These are phyloP conservation scores for Flexamia atlantica DNA, from an alignment of 2,888 invertebrate species.

Conservation along the genomic window DNA sequence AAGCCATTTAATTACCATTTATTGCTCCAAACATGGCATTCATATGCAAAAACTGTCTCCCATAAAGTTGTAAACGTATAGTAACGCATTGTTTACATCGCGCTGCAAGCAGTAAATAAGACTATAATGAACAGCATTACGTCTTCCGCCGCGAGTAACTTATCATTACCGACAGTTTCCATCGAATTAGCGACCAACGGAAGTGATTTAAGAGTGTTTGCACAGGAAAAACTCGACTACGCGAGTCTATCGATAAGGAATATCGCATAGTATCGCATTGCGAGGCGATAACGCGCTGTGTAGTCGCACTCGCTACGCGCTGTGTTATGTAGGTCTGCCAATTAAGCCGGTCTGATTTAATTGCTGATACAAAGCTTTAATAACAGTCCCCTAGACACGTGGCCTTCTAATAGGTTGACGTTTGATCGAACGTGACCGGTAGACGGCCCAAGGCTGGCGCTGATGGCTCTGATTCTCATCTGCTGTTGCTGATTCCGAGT, in stretches of 20 bases:
- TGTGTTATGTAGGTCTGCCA: constrained; percentile 53
- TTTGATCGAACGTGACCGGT: constrained; percentile 57
- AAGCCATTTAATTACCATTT: constrained; percentile 30
- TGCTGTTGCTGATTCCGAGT: background rate
- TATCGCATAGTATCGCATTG: background rate
- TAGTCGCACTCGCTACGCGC: background rate
- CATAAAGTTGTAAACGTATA: background rate
- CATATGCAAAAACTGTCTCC: background rate
- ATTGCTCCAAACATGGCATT: background rate
- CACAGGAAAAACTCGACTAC: background rate
- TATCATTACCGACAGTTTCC: constrained; percentile 30
- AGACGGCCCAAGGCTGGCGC: constrained; percentile 23
- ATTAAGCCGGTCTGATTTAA: constrained; percentile 53
- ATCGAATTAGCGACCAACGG: background rate
- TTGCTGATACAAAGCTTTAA: constrained; percentile 59
- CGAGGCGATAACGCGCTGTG: background rate
- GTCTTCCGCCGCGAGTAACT: background rate
- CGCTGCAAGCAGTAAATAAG: constrained; percentile 2
- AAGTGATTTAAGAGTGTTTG: constrained; percentile 1
- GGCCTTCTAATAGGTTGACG: constrained; percentile 58
- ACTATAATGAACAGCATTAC: constrained; percentile 17
- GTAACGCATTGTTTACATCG: background rate
- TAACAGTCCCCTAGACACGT: constrained; percentile 57
- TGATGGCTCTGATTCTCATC: constrained; percentile 32
- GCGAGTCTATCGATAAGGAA: background rate